Percentiles rank a stretch among this genome's conserved stretches.
phyloP scores from a whole-genome alignment of 2,797 vertebrate species.

The Graptemys geographica region DNA sequence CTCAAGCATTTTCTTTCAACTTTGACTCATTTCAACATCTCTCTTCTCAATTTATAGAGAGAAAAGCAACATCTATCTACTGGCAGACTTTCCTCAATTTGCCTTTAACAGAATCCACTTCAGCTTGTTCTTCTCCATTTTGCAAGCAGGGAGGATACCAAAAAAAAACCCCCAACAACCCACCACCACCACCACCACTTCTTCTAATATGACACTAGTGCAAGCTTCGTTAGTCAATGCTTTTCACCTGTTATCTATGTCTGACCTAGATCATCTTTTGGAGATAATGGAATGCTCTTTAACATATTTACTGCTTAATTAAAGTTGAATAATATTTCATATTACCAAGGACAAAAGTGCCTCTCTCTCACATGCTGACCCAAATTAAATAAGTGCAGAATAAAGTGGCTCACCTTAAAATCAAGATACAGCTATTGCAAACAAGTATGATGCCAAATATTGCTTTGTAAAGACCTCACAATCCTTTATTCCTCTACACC shows the following conservation, averaged over 20 bases:
- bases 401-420: not conserved
- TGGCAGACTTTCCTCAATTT: not conserved
- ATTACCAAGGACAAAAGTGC: not conserved
- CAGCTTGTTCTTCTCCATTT: not conserved
- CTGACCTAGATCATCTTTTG: not conserved
- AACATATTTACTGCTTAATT: slow-evolving; percentile 40
- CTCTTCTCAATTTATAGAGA: not conserved
- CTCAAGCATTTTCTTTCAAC: not conserved
- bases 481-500: not conserved
- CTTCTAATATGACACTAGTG: not conserved
- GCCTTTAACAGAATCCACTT: not conserved
- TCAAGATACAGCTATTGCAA: not conserved
- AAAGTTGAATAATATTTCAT: not conserved
- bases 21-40: not conserved
- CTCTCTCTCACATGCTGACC: not conserved
- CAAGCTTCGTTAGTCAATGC: not conserved
- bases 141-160: not conserved
- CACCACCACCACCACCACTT: not conserved
- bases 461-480: not conserved
- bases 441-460: not conserved
- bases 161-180: no score
- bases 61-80: not conserved
- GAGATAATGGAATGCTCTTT: not conserved
- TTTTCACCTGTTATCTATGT: not conserved
- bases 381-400: not conserved